Evolutionary conservation across 2,888 invertebrate genomes (phyloP).

Genomic region (Trisateles emortualis): DNA sequence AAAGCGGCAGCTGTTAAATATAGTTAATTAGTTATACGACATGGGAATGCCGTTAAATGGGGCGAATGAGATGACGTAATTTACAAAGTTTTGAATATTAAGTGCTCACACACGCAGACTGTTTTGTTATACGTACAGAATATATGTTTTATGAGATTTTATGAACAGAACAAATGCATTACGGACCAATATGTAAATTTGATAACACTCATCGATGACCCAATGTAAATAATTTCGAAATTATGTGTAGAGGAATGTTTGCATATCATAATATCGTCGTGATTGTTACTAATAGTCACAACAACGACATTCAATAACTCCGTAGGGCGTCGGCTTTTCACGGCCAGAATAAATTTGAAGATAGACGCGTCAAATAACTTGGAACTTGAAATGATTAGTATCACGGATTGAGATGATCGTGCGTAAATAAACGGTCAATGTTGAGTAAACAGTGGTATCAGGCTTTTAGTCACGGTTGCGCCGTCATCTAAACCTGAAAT

Average conservation of each 20-base stretch:
- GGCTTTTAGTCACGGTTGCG: conserved; percentile 70
- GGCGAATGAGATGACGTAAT: conserved; percentile 46
- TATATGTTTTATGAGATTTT: background rate
- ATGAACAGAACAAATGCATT: conserved; percentile 1
- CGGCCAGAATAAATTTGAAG: conserved; percentile 25
- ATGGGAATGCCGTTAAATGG: conserved; percentile 52
- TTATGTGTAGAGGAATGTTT: conserved; percentile 11
- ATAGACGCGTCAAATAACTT: conserved; percentile 38
- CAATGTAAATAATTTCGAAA: conserved; percentile 33
- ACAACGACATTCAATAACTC: conserved; percentile 8
- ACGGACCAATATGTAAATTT: conserved; percentile 17
- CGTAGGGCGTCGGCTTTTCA: conserved; percentile 32
- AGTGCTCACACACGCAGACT: conserved; percentile 30
- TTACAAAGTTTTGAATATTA: conserved; percentile 46
- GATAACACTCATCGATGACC: conserved; percentile 16
- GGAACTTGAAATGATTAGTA: conserved; percentile 45
- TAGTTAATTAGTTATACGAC: conserved; percentile 74
- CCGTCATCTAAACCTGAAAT: conserved; percentile 79
- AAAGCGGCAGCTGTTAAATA: conserved; percentile 77
- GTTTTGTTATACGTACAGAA: conserved; percentile 1
- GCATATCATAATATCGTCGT: conserved; percentile 16
- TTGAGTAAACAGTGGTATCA: conserved; percentile 76
- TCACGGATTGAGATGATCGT: conserved; percentile 71
- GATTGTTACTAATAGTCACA: conserved; percentile 17
- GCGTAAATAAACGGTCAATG: conserved; percentile 77